Conservation (phyloP, 1,140 invertebrate species). For the Micrasema minimum region DNA sequence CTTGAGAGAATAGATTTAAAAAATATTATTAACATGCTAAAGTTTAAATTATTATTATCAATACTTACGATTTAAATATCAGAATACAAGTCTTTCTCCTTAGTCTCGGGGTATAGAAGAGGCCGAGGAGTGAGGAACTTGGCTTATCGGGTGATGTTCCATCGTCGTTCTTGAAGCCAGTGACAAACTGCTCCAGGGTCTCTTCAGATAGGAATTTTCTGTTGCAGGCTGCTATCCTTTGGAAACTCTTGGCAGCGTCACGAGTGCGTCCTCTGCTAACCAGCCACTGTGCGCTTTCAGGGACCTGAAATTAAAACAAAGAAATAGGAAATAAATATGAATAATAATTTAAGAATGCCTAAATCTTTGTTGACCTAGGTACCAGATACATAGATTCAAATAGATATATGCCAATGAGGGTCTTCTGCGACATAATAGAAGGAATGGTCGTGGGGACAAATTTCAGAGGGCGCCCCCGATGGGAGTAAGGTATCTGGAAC, state of each 20-base stretch:
- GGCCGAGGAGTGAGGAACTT: slow-evolving; percentile 62
- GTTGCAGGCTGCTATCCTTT: slow-evolving; percentile 69
- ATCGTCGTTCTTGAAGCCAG: slow-evolving; percentile 51
- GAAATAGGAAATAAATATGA: too few species aligned
- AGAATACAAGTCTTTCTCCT: slow-evolving; percentile 68
- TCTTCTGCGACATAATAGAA: too few species aligned
- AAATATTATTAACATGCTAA: too few species aligned
- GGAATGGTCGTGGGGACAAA: too few species aligned
- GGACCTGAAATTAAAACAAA: slow-evolving; percentile 59
- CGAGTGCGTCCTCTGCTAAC: slow-evolving; percentile 68
- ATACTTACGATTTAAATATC: slow-evolving; percentile 71
- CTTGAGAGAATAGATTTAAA: too few species aligned
- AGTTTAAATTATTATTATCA: too few species aligned
- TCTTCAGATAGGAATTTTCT: slow-evolving; percentile 61
- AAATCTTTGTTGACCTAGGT: too few species aligned
- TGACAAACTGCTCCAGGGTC: slow-evolving; percentile 64
- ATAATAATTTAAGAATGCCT: too few species aligned
- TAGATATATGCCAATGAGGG: too few species aligned
- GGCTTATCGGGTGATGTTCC: slow-evolving; percentile 50
- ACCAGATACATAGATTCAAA: too few species aligned
- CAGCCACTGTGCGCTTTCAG: slow-evolving; percentile 74
- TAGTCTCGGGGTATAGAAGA: slow-evolving; percentile 68
- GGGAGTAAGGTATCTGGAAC: too few species aligned
- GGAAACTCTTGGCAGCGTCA: slow-evolving; percentile 68
- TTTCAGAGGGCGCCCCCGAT: too few species aligned